Base-by-base conservation (phyloP, 1,140 invertebrate genomes). In the Pogonomyrmex barbatus region DNA sequence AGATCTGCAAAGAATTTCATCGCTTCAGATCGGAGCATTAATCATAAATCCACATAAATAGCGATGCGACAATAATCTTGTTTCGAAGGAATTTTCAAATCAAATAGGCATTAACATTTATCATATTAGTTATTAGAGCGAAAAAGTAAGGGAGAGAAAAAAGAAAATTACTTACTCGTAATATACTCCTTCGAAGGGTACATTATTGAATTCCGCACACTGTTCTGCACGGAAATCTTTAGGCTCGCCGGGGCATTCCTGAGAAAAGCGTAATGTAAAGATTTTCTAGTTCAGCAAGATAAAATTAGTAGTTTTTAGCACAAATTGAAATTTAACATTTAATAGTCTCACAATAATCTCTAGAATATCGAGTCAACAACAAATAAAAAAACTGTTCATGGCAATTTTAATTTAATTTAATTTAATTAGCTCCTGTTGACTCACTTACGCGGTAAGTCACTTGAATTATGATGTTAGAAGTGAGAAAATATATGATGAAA, bases 161-260 rank as follows among this genome's bases (percentile, higher is more conserved):
- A 24, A 24, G 2, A 42, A 4, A 68, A 42, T 47, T 93, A 96
- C 97, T 96, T 95, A 98, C 97, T 97, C 96, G 92, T 98, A 98
- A 92, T 95, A 96, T 52, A 96, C 94, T 33, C 97, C 97, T 91
- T 98, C 97, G 91, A 98, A 98, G 10, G 96, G 96, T 39, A 97
- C 94, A 33, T 95, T 94, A 93, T 99, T 97, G 93, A 97, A 98
- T 81, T 96, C 95, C 0, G 97, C 96, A 94, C 98, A 99, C 92
- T 99, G 98, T 89, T 98, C 97, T 0, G 97, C 95, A 85, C 98
- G 96, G 95, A 98, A 99, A 94, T 99, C 98, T 39, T 92, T 93
- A n/a, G 96, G 95, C 52, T 95, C 96, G 81, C 96, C 97, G 0
- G 97, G 97, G 94, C 98, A 99, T 93, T 98, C 97, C 96, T 97